Evolutionary conservation across 2,797 vertebrate species (phyloP).

Genomic region (Liasis olivaceus): DNA sequence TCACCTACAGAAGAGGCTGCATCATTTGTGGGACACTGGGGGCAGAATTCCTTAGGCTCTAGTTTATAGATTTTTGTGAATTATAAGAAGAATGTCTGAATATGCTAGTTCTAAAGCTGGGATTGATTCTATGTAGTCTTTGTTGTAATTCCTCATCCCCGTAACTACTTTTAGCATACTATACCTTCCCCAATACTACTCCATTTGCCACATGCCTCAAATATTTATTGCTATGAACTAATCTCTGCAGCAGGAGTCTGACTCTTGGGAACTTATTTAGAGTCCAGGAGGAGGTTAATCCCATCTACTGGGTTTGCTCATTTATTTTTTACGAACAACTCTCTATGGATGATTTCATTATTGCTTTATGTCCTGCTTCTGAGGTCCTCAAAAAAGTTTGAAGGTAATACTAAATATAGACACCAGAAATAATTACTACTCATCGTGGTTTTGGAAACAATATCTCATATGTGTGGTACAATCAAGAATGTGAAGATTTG

Average conservation of each 20-base stretch:
- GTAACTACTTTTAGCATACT: too few species aligned
- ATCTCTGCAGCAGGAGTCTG: not conserved
- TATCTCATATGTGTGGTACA: not conserved
- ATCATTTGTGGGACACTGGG: too few species aligned
- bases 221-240: constrained; percentile 1
- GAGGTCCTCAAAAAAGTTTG: not conserved
- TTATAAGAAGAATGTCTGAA: not conserved
- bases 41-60: not conserved
- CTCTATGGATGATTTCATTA: not conserved
- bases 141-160: not conserved
- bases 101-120: not conserved
- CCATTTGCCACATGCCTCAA: not conserved
- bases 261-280: not conserved
- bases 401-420: not conserved
- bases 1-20: too few species aligned
- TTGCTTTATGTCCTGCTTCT: not conserved
- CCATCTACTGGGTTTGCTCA: not conserved
- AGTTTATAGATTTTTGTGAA: not conserved
- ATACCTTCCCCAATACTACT: not conserved
- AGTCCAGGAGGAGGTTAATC: not conserved
- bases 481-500: not conserved
- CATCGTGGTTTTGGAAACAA: not conserved
- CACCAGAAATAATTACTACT: not conserved
- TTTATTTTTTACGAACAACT: not conserved
- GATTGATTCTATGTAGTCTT: not conserved